Conservation (phyloP, 2,113 vertebrate genomes). For the Paracanthobrama guichenoti region DNA sequence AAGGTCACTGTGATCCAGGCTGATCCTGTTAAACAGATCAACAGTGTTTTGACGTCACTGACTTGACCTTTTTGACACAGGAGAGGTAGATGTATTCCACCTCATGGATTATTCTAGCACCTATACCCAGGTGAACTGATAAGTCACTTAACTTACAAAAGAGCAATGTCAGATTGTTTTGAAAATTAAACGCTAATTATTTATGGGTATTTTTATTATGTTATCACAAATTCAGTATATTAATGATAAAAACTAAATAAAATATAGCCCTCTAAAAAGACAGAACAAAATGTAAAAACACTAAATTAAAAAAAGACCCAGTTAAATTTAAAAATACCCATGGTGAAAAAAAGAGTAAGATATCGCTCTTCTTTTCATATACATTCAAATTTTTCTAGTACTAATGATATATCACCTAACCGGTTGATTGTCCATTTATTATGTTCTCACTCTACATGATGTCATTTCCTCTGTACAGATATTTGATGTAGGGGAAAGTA, state of each 20-base stretch:
- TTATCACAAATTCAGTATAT: not conserved
- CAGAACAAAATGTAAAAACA: not conserved
- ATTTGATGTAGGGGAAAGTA: slow-evolving; percentile 93
- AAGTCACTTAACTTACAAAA: not conserved
- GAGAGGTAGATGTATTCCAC: not conserved
- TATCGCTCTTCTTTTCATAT: not conserved
- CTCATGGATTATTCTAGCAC: not conserved
- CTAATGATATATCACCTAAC: not conserved
- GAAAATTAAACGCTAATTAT: not conserved
- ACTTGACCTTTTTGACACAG: slow-evolving; percentile 2
- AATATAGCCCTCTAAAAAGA: not conserved
- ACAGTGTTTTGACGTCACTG: slow-evolving; percentile 18
- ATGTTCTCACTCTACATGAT: not conserved
- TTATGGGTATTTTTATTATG: not conserved
- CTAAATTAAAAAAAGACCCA: not conserved
- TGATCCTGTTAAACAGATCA: slow-evolving; percentile 44
- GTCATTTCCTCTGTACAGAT: slow-evolving; percentile 75
- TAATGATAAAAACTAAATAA: not conserved
- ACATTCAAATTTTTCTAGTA: not conserved
- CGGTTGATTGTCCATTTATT: not conserved
- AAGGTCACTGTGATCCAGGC: slow-evolving; percentile 9
- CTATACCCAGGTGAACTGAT: not conserved
- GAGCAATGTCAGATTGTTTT: not conserved
- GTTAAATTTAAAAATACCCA: not conserved
- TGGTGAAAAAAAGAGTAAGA: not conserved